Base-by-base conservation (phyloP, 2,797 vertebrate species). In the Apogon hyalosoma region DNA sequence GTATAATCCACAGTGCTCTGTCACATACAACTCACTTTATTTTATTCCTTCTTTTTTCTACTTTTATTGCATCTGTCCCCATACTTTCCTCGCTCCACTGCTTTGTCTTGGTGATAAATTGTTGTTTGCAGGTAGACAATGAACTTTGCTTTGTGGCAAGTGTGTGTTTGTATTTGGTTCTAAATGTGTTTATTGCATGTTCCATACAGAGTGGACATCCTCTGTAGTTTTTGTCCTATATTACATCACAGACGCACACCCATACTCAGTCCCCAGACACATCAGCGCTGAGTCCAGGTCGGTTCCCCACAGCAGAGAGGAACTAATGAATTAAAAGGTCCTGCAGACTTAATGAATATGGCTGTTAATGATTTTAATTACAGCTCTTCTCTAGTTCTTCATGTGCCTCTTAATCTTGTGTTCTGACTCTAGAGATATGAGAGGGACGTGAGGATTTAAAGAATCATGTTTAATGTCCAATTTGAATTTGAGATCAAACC, bases 281-380 rank as follows among this genome's bases (percentile, higher is more conserved):
- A 13, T 52, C 28, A 2, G 1, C 36, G 33, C 36, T 51, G 16
- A n/a, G 18, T 31, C 46, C n/a, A 11, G 9, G 41, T 46, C 16
- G 15, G 53, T 18, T 0, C 55, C 72, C 45, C 42, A 8, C 54
- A 75, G 54, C 64, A 51, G 46, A 70, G 66, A 69, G 71, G 63
- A 55, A 10, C 69, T 72, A 73, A 85, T 88, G 73, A 78, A 85
- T 73, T 75, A 58, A 65, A 61, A 70, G 60, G 47, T 73, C 65
- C 64, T 63, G 10, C 52, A 71, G 63, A 33, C 24, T 45, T 75
- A 75, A 79, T 77, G 78, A 75, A 78, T 51, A 53, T 15, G 21
- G 46, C 13, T 16, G 58, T 69, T 82, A 50, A 75, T 64, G 40
- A 33, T 76, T 84, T 75, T 78, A 81, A 82, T 85, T 75, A 78